Evolutionary conservation across 1,140 invertebrate genomes (phyloP), one percentile per base, ranked within the genome.

Genomic region (Drosophila sp.): DNA sequence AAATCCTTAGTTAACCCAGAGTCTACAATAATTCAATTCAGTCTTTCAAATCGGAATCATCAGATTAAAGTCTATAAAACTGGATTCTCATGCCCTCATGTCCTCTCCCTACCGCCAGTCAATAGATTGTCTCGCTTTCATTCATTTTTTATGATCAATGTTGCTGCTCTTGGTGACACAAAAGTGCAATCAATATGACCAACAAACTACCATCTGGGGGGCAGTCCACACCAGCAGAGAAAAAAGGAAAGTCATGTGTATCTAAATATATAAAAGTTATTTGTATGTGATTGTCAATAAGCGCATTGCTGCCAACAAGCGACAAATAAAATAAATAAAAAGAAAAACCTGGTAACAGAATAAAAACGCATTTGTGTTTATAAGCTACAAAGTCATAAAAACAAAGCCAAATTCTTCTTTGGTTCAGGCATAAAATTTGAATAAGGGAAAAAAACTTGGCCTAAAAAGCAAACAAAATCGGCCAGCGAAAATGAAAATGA

Each of bases 141-240:
- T 67, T 61, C 30, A 56, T 27, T 62, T 62, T 85, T 85, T 85
- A 85, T 82, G 82, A 85, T 82, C 82, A 64, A 80, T 82, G 79
- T 44, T 63, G 62, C 27, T 27, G 7, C 27, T 38, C 10, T 38
- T 10, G 44, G 25, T 50, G 44, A 44, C 78, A 47, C 81, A 38
- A 60, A 80, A 81, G 81, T 78, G 74, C 74, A 81, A 71, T 86
- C 57, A 50, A 70, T 63, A 11, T 57, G 40, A 38, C 64, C 41
- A 54, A 44, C 41, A 61, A 85, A 85, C 83, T 79, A 70, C 71
- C 71, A 40, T 66, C 68, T 67, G 29, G 82, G 79, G 83, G 76
- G 66, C 76, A 76, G 65, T 76, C 81, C 44, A 17, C 41, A 6
- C 7, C 8, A 11, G 11, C 40, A 32, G 35, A 62, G 35, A 35